Evolutionary conservation across 2,888 invertebrate genomes (phyloP), one percentile per base, ranked within the genome.

Genomic region (Malacosoma neustria): DNA sequence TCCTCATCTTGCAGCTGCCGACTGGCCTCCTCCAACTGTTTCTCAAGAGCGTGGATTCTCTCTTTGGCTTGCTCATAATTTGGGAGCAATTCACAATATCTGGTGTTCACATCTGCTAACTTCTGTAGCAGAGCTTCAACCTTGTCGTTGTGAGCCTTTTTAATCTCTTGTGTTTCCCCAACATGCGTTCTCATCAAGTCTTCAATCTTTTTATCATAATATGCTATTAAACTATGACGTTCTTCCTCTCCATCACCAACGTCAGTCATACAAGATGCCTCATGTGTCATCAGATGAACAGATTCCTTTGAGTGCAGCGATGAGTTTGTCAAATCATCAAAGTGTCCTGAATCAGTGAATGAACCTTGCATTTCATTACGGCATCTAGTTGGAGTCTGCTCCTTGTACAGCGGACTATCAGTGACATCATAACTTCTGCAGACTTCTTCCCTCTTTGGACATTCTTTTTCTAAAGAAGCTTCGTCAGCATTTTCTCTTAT

Each of bases 291-390:
- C 56, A 87, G 82, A 45, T 81, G 81, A 37, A 88, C 87, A n/a
- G 91, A 91, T 59, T 93, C 93, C 75, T 92, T 93, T 39, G 93
- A 93, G 72, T 92, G 91, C 43, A 93, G 84, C 37, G 93, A 92
- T 35, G 93, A 92, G 55, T 90, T 90, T 11, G 91, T 90, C 53
- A 92, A 84, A 75, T 95, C 95, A 68, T 95, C 95, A 72, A 92
- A 95, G 76, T 94, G 93, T 32, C 95, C 95, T 4, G 94, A 95
- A 73, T 95, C 95, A 38, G 93, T 92, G 59, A 93, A 91, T 14
- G 94, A 94, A 46, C 91, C 90, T 54, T 91, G 91, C 87, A 92
- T 89, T 63, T 93, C 92, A 70, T 76, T 81, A 40, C 80, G 68
- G 48, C 79, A 71, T 42, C 82, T 69, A 11, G 75, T 81, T 33